A percentile compares a stretch with the other conserved stretches of the same genome.
Conservation (phyloP, 2,797 vertebrate species). For the Platyrinchus mystaceus region DNA sequence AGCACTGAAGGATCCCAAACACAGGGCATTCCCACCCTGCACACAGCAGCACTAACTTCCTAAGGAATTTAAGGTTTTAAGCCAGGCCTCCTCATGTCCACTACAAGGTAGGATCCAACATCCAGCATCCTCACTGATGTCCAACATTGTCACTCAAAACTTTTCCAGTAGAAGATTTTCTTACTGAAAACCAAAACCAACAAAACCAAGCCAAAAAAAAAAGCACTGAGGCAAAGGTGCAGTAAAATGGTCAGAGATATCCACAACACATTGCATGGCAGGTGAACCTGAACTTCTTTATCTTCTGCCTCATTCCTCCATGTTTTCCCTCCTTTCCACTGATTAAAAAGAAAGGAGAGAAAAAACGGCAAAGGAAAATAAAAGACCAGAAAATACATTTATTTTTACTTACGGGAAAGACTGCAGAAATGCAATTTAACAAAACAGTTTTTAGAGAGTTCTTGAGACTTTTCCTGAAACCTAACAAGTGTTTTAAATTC, state of each 20-base stretch:
- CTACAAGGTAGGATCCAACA: rapidly evolving
- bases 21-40: background rate
- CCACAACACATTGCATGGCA: rapidly evolving
- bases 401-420: background rate
- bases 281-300: background rate
- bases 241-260: background rate
- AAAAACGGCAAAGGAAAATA: background rate
- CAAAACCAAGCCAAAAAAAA: background rate
- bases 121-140: background rate
- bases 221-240: background rate
- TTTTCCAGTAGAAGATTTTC: background rate
- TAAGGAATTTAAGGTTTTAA: background rate
- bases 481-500: background rate
- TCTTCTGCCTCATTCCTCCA: background rate
- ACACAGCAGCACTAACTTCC: background rate
- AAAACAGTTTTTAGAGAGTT: background rate
- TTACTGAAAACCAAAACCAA: background rate
- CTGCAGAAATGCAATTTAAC: background rate
- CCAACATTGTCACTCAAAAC: background rate
- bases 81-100: background rate
- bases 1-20: background rate
- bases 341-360: background rate
- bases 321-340: background rate
- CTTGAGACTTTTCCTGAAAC: background rate
- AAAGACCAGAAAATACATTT: background rate